Evolutionary conservation across 2,797 vertebrate species (phyloP).

Genomic region (Neoniphon sammara): DNA sequence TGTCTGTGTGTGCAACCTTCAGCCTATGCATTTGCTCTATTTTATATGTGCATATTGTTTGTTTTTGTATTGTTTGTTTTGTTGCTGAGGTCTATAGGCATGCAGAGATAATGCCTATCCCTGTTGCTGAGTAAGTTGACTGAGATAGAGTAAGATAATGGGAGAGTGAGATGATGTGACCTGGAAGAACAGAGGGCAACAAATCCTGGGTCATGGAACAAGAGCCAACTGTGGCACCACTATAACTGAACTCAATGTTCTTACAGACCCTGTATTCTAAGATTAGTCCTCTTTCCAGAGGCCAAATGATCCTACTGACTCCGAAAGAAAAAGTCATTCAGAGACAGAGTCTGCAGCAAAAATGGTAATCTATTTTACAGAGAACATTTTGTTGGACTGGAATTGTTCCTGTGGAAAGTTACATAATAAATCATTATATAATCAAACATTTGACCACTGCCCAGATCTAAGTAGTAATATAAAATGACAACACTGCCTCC

Average conservation of each 20-base stretch:
- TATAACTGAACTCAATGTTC: constrained; percentile 17
- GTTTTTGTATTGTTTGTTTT: not conserved
- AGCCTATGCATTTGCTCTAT: too few species aligned
- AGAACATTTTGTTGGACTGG: constrained; percentile 25
- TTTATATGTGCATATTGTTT: too few species aligned
- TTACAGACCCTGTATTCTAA: not conserved
- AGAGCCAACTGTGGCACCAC: not conserved
- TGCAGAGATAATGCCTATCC: constrained; percentile 1
- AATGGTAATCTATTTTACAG: constrained; percentile 32
- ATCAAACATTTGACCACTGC: constrained; percentile 49
- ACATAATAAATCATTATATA: constrained; percentile 54
- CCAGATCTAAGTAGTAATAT: constrained; percentile 28
- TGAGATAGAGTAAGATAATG: not conserved
- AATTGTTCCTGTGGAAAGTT: constrained; percentile 44
- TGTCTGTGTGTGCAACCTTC: too few species aligned
- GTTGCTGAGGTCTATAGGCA: too few species aligned
- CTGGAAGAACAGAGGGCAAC: not conserved
- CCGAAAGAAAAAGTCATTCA: constrained; percentile 10
- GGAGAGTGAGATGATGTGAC: not conserved
- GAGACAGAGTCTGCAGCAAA: constrained; percentile 18
- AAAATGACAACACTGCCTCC: constrained; percentile 44
- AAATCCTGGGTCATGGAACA: not conserved
- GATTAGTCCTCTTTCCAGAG: not conserved
- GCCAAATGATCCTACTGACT: not conserved
- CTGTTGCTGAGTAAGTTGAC: not conserved